Evolutionary conservation across 2,113 vertebrate genomes (phyloP).

Genomic region (Semicossyphus pulcher): DNA sequence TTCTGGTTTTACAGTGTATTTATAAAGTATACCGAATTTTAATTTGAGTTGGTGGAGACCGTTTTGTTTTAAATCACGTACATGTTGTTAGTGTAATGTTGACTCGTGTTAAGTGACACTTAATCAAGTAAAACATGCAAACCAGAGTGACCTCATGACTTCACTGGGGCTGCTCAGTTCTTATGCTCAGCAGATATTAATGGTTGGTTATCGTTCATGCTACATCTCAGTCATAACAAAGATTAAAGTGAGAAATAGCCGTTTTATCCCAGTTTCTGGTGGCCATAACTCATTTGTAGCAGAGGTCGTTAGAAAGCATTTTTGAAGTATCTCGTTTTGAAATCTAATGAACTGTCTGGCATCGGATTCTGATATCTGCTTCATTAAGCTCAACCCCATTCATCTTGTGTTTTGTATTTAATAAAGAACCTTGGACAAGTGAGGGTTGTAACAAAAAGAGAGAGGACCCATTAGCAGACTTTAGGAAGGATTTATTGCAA

Average conservation of each 20-base stretch:
- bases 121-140: constrained; percentile 25
- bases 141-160: not conserved
- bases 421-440: not conserved
- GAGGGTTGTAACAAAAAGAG: not conserved
- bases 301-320: constrained; percentile 11
- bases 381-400: constrained; percentile 1
- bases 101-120: not conserved
- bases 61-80: not conserved
- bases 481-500: no score
- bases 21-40: not conserved
- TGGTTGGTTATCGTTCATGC: not conserved
- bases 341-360: not conserved
- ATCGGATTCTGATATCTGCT: not conserved
- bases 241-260: not conserved
- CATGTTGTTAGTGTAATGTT: not conserved
- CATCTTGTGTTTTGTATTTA: constrained; percentile 6
- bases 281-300: constrained; percentile 20
- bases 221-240: constrained; percentile 14
- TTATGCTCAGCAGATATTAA: not conserved
- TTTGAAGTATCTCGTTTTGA: constrained; percentile 8
- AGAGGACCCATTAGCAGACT: no score
- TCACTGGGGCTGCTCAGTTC: not conserved
- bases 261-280: constrained; percentile 11
- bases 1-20: no score
- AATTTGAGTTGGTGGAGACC: not conserved